A percentile compares a stretch with the other conserved stretches of the same genome.
These are phyloP conservation scores for Vicugna pacos DNA, from an alignment of 2,113 vertebrate genomes.

Conservation along the genomic window DNA sequence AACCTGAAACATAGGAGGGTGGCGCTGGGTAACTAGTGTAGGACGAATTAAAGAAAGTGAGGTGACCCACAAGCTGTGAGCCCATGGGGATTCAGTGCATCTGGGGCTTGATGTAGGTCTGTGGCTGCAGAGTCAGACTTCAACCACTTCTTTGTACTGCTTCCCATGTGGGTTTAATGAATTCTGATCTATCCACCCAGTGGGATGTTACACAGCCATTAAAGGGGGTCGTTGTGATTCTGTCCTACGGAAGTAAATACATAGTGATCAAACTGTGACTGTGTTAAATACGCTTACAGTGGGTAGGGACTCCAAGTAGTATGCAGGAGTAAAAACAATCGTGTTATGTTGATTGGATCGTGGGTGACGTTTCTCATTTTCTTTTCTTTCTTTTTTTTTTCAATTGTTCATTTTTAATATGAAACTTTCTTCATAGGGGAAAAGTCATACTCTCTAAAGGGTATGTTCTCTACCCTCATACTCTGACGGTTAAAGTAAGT, in stretches of 20 bases:
- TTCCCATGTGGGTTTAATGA: constrained; percentile 57
- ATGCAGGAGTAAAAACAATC: background rate
- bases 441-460: background rate
- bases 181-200: constrained; percentile 42
- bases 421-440: background rate
- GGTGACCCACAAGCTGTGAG: background rate
- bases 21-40: background rate
- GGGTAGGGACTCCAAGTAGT: background rate
- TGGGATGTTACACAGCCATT: background rate
- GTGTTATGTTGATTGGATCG: background rate
- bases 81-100: background rate
- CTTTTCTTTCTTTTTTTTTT: background rate
- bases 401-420: constrained; percentile 15
- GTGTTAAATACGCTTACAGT: constrained; percentile 36
- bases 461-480: background rate
- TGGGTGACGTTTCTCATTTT: constrained; percentile 2
- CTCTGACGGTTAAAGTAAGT: background rate
- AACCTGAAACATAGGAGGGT: background rate
- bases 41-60: background rate
- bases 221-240: background rate
- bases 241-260: constrained; percentile 21
- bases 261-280: background rate
- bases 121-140: background rate
- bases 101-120: background rate
- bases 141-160: background rate